Base-by-base conservation (phyloP, 2,888 invertebrate genomes). In the Hemaris fuciformis region DNA sequence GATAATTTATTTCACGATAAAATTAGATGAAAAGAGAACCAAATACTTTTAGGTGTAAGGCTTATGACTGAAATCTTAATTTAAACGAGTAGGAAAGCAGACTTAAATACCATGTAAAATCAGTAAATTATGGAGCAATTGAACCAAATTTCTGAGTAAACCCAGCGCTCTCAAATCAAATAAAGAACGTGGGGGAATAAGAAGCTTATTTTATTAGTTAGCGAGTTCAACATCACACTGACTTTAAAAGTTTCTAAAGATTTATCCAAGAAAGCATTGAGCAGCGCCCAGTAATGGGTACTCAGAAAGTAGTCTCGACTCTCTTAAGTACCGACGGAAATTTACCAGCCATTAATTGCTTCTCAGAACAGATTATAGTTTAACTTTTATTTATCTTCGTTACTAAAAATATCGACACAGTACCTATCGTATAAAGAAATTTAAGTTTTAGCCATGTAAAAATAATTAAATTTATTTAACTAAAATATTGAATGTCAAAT, bases 201-300 rank as follows among this genome's bases (percentile, higher is more conserved):
- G 82, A 81, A 82, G 83, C 80, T 88, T 84, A 88, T 88, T 88
- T 84, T 85, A 89, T 89, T 87, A 84, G 73, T 81, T 80, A 79
- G 76, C 75, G 80, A 84, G 83, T 80, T 80, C 77, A 76, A 76
- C 79, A 85, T 86, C 85, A 85, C 86, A 85, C 81, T 83, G 86
- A 81, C 84, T 85, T 87, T 87, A 89, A 88, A 88, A 85, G 85
- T 89, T 89, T 90, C 89, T 89, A 88, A 84, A 87, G 90, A 86
- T 88, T 86, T 87, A 83, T 85, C 79, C 82, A 80, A 82, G 83
- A 81, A 85, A 86, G 80, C 79, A 80, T 78, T 81, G 77, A 76
- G 71, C 74, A 75, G 76, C 82, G 76, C 78, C 79, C 86, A 79
- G 87, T 90, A 90, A 91, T 89, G 90, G 88, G 85, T 88, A 83